Conservation (phyloP, 2,797 vertebrate species). For the Tokudaia tokunoshimensis region DNA sequence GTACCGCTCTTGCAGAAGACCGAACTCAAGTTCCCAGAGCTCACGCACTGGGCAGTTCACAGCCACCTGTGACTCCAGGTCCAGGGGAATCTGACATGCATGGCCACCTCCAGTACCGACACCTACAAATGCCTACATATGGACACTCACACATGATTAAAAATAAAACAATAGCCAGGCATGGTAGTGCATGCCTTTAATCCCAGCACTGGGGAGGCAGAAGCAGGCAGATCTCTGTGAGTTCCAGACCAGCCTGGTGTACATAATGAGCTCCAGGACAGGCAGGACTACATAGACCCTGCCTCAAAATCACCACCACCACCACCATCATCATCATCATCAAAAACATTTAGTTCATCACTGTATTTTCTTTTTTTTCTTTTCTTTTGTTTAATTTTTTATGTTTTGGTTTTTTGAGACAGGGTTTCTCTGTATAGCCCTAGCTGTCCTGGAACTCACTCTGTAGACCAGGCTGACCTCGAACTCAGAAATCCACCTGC, state of each 20-base stretch:
- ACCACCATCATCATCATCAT: neutral
- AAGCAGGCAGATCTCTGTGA: neutral
- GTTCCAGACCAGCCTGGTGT: neutral
- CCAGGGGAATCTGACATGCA: neutral
- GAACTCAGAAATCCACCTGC: no score
- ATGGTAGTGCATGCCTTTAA: neutral
- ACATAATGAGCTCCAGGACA: neutral
- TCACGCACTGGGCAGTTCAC: no score
- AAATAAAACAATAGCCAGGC: neutral
- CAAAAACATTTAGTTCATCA: neutral
- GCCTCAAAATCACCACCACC: neutral
- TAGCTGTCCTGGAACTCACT: no score
- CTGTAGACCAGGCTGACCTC: no score
- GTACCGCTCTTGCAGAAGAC: neutral
- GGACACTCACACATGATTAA: neutral
- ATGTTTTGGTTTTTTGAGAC: no score
- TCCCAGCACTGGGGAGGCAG: neutral
- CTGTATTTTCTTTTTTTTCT: neutral
- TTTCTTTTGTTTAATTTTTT: no score
- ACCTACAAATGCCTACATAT: neutral
- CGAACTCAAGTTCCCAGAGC: neutral
- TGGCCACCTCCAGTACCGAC: no score
- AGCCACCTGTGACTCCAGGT: neutral
- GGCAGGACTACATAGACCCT: neutral
- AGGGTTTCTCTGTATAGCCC: no score